Evolutionary conservation across 2,888 invertebrate species (phyloP), one percentile per base, ranked within the genome.

Genomic region (Elysia crispata): DNA sequence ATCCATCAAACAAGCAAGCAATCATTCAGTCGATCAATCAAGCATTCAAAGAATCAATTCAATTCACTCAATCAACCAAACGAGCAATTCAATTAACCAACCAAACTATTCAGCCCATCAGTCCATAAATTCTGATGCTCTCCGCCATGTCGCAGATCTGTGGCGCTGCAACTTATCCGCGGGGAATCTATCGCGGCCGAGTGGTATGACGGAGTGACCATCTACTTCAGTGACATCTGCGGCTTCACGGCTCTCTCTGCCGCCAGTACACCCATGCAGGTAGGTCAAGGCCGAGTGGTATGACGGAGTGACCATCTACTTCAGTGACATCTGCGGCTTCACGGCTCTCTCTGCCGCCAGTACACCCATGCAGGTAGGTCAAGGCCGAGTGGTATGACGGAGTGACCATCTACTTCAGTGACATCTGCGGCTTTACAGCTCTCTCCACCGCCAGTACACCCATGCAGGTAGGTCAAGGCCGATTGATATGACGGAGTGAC

Each of bases 171-270:
- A 11, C 11, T 41, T 6, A 41, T 41, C 41, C 41, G 41, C 3
- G 11, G 41, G 11, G 41, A 41, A 11, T 41, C 41, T 3, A 41
- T 41, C 3, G 41, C 41, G 41, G 41, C 41, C 15, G 93, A 93
- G 85, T 87, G 89, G 62, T 93, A 92, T 84, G 92, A 93, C 76
- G 88, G 88, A 69, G 93, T 93, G 66, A 92, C 93, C 8, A 93
- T 93, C 79, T 94, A 93, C 86, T 92, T 91, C 89, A 92, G 92
- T 79, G 93, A 93, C 85, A 93, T 93, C 77, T 93, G 93, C 81
- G 93, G 93, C 1, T 93, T 93, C 88, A 93, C 93, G 0, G 89
- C 92, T 1, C 83, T 93, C 28, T 93, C 93, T 1, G 92, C 93
- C 1, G 89, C 90, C 50, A 91, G 91, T 77, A 93, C 92, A 31